phyloP scores from a whole-genome alignment of 2,888 invertebrate species.

The Spisula solida region DNA sequence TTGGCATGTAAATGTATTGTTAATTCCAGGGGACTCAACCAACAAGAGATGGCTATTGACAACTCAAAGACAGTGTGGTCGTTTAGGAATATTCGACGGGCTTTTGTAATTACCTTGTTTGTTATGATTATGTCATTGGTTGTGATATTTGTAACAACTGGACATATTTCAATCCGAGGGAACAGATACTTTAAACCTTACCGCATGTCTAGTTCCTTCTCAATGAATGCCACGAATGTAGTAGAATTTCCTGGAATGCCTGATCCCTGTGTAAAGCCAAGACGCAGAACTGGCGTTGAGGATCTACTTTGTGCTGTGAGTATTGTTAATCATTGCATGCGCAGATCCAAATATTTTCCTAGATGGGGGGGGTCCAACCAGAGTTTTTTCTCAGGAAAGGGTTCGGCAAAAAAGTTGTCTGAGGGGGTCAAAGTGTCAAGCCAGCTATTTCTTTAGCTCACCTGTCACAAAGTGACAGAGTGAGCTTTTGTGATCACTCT shows the following conservation, averaged over 20 bases:
- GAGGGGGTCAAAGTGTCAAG: too few species aligned
- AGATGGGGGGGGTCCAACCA: too few species aligned
- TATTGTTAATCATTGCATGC: too few species aligned
- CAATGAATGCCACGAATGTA: neutral
- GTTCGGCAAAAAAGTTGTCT: too few species aligned
- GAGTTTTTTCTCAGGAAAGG: too few species aligned
- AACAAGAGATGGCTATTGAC: too few species aligned
- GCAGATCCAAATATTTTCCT: too few species aligned
- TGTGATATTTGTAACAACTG: slow-evolving; percentile 44
- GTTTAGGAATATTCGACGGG: slow-evolving; percentile 21
- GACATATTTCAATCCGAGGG: slow-evolving; percentile 23
- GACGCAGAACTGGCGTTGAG: slow-evolving; percentile 60
- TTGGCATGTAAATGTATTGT: too few species aligned
- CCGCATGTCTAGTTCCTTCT: neutral
- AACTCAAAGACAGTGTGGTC: neutral
- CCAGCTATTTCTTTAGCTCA: too few species aligned
- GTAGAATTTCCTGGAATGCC: slow-evolving; percentile 63
- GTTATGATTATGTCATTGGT: slow-evolving; percentile 24
- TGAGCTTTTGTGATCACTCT: too few species aligned
- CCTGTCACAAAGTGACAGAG: too few species aligned
- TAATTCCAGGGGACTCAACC: too few species aligned
- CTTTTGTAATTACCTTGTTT: slow-evolving; percentile 28
- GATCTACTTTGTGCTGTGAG: slow-evolving; percentile 67
- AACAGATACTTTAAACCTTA: neutral
- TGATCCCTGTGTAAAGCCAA: slow-evolving; percentile 63